A percentile compares a stretch with the other conserved stretches of the same genome.
Evolutionary conservation across 1,140 invertebrate genomes (phyloP).

Genomic region (Sarcophaga peregrina): DNA sequence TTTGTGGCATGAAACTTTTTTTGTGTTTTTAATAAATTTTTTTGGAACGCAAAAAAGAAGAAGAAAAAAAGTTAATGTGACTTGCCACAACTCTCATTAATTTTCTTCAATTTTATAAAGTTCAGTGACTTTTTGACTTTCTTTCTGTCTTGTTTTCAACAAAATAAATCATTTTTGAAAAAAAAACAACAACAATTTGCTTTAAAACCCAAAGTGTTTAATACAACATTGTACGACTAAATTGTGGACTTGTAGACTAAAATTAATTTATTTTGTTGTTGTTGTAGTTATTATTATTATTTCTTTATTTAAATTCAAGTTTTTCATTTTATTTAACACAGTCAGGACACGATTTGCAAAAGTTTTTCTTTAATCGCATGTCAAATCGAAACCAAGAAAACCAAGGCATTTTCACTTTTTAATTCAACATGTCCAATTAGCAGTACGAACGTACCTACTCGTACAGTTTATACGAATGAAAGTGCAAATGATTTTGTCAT

Average conservation of each 20-base stretch:
- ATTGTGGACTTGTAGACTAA: no score
- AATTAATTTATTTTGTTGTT: neutral
- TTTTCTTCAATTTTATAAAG: neutral
- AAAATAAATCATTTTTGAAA: neutral
- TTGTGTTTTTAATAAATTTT: no score
- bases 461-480: conserved; percentile 8
- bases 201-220: no score
- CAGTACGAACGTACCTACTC: no score
- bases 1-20: no score
- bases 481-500: conserved; percentile 7
- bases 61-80: no score
- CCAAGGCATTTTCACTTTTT: neutral
- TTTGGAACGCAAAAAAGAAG: no score
- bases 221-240: no score
- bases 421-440: conserved; percentile 6
- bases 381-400: neutral
- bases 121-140: neutral
- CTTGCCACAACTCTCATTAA: no score
- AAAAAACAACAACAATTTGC: no score
- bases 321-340: neutral
- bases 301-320: neutral
- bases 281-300: neutral
- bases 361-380: neutral
- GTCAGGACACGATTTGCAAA: neutral
- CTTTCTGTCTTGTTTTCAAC: neutral